A percentile compares a stretch with the other conserved stretches of the same genome.
Evolutionary conservation across 2,113 vertebrate species (phyloP).

Genomic region (Thymallus thymallus): DNA sequence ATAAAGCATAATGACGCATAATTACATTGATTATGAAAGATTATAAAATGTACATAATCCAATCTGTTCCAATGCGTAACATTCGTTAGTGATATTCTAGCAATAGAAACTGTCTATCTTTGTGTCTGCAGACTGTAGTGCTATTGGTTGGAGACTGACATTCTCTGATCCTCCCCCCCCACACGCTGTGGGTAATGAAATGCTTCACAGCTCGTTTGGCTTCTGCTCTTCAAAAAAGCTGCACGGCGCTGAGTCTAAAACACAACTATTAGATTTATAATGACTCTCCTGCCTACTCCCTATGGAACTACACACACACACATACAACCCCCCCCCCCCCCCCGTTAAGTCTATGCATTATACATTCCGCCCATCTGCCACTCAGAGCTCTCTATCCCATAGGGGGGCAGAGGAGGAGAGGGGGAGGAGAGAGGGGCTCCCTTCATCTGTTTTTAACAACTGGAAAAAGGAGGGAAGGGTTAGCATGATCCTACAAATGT

Average conservation of each 20-base stretch:
- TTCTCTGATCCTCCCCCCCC: constrained; percentile 14
- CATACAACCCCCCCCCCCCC: constrained; percentile 49
- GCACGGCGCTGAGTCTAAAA: constrained; percentile 62
- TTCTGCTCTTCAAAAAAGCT: constrained; percentile 73
- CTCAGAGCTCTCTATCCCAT: constrained; percentile 69
- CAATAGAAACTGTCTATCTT: too few relatives aligned
- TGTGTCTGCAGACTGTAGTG: too few relatives aligned
- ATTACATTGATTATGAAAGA: constrained; percentile 62
- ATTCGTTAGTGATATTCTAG: too few relatives aligned
- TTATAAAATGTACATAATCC: not conserved
- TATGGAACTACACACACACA: constrained; percentile 37
- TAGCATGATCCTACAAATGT: not conserved
- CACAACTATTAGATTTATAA: constrained; percentile 79
- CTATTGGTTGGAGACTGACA: constrained; percentile 7
- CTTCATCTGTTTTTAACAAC: constrained; percentile 50
- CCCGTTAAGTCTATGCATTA: constrained; percentile 74
- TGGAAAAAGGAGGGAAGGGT: constrained; percentile 46
- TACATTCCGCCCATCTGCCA: constrained; percentile 81
- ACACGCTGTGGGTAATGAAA: constrained; percentile 69
- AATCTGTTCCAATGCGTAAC: too few relatives aligned
- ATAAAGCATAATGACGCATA: constrained; percentile 64
- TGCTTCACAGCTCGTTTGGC: constrained; percentile 68
- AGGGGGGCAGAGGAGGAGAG: constrained; percentile 54
- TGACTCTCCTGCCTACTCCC: constrained; percentile 71
- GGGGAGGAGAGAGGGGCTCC: constrained; percentile 1